Conservation (phyloP, 2,888 invertebrate species). For the Apodemia mormo region DNA sequence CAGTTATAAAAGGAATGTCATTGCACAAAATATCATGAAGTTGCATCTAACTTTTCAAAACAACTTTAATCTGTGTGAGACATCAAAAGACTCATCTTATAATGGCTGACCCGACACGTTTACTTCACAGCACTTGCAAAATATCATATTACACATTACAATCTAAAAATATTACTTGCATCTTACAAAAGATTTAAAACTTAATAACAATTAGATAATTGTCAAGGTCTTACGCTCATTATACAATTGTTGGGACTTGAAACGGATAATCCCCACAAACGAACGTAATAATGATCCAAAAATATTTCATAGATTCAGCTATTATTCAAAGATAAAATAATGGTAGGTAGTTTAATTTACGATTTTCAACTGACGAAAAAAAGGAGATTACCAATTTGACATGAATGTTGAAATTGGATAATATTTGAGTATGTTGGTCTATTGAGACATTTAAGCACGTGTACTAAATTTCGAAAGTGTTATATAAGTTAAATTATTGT, state of each 20-base stretch:
- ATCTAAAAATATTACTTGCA: slow-evolving; percentile 16
- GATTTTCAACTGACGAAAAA: no score
- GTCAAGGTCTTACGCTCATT: slow-evolving; percentile 10
- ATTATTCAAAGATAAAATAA: no score
- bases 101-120: slow-evolving; percentile 46
- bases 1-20: slow-evolving; percentile 14
- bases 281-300: not conserved
- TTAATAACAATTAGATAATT: slow-evolving; percentile 17
- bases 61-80: slow-evolving; percentile 50
- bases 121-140: slow-evolving; percentile 45
- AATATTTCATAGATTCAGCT: no score
- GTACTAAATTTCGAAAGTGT: no score
- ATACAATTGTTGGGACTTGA: slow-evolving; percentile 4
- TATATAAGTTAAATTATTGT: no score
- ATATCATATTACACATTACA: slow-evolving; percentile 31
- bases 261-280: not conserved
- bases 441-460: no score
- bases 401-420: no score
- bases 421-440: no score
- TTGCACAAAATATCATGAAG: slow-evolving; percentile 32
- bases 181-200: slow-evolving; percentile 15
- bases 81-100: slow-evolving; percentile 47
- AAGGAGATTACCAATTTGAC: no score
- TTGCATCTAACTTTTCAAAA: slow-evolving; percentile 45
- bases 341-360: no score